Conservation (phyloP, 2,888 invertebrate genomes). For the Dicycla oo region DNA sequence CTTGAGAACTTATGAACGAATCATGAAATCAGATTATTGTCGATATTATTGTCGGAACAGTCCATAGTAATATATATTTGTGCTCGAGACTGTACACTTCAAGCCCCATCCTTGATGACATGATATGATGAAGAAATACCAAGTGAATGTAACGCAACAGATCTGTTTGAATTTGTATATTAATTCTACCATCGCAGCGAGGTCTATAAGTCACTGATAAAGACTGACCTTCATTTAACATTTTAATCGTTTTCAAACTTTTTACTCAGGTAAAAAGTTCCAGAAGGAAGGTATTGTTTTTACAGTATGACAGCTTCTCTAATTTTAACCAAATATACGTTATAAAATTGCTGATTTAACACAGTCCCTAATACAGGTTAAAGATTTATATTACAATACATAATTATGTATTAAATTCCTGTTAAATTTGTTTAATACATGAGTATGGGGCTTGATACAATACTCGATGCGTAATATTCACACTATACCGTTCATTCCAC, state of each 20-base stretch:
- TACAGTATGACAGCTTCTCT: background rate
- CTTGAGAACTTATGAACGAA: background rate
- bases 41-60: background rate
- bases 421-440: background rate
- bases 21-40: background rate
- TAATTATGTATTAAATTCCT: background rate
- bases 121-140: background rate
- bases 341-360: background rate
- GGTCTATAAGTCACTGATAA: background rate
- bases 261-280: background rate
- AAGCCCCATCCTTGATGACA: slow-evolving; percentile 12
- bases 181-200: background rate
- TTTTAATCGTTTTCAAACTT: background rate
- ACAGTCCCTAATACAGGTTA: background rate
- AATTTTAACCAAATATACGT: background rate
- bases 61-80: background rate
- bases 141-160: background rate
- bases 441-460: slow-evolving; percentile 17
- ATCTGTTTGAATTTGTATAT: background rate
- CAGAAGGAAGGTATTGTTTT: background rate
- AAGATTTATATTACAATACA: background rate
- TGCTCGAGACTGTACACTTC: slow-evolving; percentile 12
- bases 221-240: background rate
- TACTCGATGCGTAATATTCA: slow-evolving; percentile 14
- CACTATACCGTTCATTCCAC: background rate